Evolutionary conservation across 2,797 vertebrate species (phyloP), one percentile per base, ranked within the genome.

Genomic region (Pitangus sulphuratus): DNA sequence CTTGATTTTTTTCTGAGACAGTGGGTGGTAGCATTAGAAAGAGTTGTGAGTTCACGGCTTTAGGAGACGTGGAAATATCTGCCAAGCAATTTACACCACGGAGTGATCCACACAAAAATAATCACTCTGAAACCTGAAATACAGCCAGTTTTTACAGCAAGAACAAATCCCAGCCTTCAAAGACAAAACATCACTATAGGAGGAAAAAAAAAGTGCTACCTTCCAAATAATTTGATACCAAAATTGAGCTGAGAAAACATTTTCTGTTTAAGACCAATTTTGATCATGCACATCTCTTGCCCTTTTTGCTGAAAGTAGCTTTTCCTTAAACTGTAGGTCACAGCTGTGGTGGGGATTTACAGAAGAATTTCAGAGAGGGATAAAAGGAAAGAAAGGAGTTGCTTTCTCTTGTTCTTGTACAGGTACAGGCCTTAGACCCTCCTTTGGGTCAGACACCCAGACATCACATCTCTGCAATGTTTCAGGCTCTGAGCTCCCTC

Each of bases 281-380:
- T 48, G 18, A 24, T 12, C 8, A 4, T 0, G 0, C 11, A 28
- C 16, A 13, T 2, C 6, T 62, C 24, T 48, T 31, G 8, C 2
- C 2, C 39, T 42, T 25, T 76, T 88, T 33, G 3, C 39, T 35
- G 28, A 60, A 64, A 68, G 6, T 20, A 83, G 42, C 13, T 88
- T 92, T 77, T 61, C 25, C 25, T 83, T 26, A n/a, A 62, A 45
- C 14, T 48, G 8, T 20, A 14, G 9, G 19, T 56, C 50, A 40
- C 25, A 33, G 30, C 12, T 16, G 16, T 44, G 4, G 28, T 31
- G 9, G 2, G 18, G 35, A 40, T 17, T 53, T 70, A 40, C 19
- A 61, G 28, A 37, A 60, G 11, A 69, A 44, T 16, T 77, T 39
- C 42, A 61, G 37, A 87, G n/a, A 11, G 51, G 2, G 2, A 14